Base-by-base conservation (phyloP, 2,888 invertebrate species). In the Julus scanicus region DNA sequence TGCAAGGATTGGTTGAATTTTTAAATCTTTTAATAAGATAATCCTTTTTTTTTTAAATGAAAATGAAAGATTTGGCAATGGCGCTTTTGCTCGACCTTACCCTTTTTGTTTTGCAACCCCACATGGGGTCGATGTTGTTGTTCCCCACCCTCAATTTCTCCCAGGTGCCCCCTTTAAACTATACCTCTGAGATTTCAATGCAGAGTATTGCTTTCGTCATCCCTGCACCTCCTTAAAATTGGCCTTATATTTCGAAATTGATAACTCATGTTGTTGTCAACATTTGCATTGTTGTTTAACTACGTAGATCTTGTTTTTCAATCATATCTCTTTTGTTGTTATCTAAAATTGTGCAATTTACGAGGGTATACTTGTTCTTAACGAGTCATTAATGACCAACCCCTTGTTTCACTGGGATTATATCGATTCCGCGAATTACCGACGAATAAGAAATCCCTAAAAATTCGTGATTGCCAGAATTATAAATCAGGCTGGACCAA, bases 191-290 rank as follows among this genome's bases (percentile, higher is more conserved):
- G 5, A n/a, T 63, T 63, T n/a, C 17, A 63, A 63, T 63, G n/a
- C 63, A 20, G n/a, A 17, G 63, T 20, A 63, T n/a, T n/a, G 20
- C 63, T 63, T 63, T 63, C 63, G 63, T 63, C 63, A 63, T 63
- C 63, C 63, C n/a, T 63, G 20, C 63, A 20, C 63, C 63, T 53
- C 53, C 53, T 53, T 53, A 53, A 63, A 63, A 63, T 20, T 63
- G 63, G n/a, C 63, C 63, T 63, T 63, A 63, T 63, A 63, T 63
- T 63, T 63, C 63, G 20, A 63, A 63, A 63, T 20, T 17, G 63
- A 63, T 63, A 63, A 63, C 63, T 63, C 63, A 63, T 63, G 63
- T 63, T 63, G 63, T n/a, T 63, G 63, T 63, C 63, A 63, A 63
- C 63, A 63, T 63, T 63, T 63, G 20, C 63, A 63, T 63, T 63